Evolutionary conservation across 2,888 invertebrate species (phyloP), one percentile per base, ranked within the genome.

Genomic region (Heliconius ethilla): DNA sequence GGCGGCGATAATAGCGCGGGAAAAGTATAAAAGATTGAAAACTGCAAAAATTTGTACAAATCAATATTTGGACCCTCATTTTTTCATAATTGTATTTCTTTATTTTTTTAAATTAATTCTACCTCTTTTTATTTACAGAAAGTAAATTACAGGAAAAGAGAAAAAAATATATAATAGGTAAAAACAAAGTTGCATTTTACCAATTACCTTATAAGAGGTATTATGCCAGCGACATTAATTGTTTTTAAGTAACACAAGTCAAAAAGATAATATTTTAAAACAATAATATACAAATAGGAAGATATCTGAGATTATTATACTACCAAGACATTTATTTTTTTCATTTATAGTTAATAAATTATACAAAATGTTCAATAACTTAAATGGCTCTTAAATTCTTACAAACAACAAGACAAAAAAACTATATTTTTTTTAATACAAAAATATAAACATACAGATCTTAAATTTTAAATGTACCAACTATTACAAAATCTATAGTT

Each of bases 1-100:
- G 51, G 51, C 22, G 51, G 51, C 51, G 7, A 18, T 18, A 22
- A 22, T 51, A 18, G 51, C 18, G 18, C 51, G 51, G 51, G 22
- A 51, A 51, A 51, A 51, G 51, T 22, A 22, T 3, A 51, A 51
- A 51, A n/a, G 27, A 70, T 70, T 29, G n/a, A 78, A 72, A 66
- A 74, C 13, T 73, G 67, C 72, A 72, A 76, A 76, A 70, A n/a
- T 75, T 76, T 76, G 62, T 78, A 80, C 74, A 80, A 80, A 78
- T 63, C 59, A 76, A 80, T 70, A 78, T 80, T 80, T 78, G 79
- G 78, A 59, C 59, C 78, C 79, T 75, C 78, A 70, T 80, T 76
- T 76, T 76, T 74, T 55, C 72, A 79, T 78, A 78, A 79, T 70
- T 25, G 25, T 69, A 40, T 11, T 40, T 40, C 13, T 40, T 55